Base-by-base conservation (phyloP, 1,140 invertebrate genomes). In the Radopholus similis region DNA sequence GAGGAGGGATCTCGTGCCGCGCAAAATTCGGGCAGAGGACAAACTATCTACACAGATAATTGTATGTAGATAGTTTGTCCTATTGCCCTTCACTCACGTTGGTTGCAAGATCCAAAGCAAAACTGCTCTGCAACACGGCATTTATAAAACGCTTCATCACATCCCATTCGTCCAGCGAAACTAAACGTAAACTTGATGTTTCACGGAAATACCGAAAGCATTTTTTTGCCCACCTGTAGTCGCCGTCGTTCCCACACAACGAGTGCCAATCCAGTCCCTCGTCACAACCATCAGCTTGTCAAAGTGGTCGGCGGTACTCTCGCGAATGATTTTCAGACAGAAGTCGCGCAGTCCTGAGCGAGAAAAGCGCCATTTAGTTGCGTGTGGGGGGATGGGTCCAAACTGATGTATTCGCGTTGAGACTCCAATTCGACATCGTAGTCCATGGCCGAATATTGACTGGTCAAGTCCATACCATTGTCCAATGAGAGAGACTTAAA, bases 361-460 rank as follows among this genome's bases (percentile, higher is more conserved):
- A 1, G 13, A 47, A 51, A 51, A 9, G 47, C 47, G 15, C 23
- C 8, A 21, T 21, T 51, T 51, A 26, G n/a, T 21, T 51, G 23
- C 30, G 15, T 49, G 18, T 49, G 18, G n/a, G 15, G 9, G 9
- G n/a, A 37, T 57, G 8, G 1, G 44, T 18, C 18, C 76, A 38
- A 55, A 80, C 76, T 38, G 26, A 64, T 65, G 47, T 72, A 77
- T 59, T 78, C 76, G 18, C 68, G 66, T 13, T 54, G 53, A 30
- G 71, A 69, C 26, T 80, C 76, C 11, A 44, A 37, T 37, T 80
- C 77, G 37, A 66, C 62, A 15, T 80, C 76, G 49, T 80, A 78
- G 55, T 78, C 76, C 74, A 78, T 71, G 11, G 30, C 28, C 2
- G 72, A 75, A 56, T 80, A 78, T 26, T 80, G 68, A 11, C 21